Evolutionary conservation across 2,113 vertebrate genomes (phyloP), one percentile per base, ranked within the genome.

Genomic region (Sinocyclocheilus rhinocerous): DNA sequence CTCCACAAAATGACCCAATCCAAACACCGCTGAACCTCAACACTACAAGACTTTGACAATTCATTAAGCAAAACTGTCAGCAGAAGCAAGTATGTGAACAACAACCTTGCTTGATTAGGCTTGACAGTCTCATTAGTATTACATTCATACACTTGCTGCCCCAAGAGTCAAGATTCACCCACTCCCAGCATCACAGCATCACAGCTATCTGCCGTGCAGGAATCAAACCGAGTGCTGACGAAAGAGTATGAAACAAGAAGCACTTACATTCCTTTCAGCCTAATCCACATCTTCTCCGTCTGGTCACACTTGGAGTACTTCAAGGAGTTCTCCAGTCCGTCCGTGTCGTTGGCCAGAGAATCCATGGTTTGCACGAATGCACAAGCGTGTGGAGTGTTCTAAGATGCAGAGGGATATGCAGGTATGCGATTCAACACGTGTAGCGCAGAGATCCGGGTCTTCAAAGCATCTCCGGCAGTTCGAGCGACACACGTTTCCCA

Each of bases 181-280:
- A 81, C 59, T 81, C n/a, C 55, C 20, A 63, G 78, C 87, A 89
- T 90, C n/a, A 4, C 81, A 87, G 89, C 57, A 52, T 42, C 72
- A 15, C 50, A 20, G 26, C 52, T 16, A 16, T 20, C 52, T 20
- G 52, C 52, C 1, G 52, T 18, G 52, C 52, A 20, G 52, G 52
- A 55, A 7, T 55, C 52, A 55, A 55, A 55, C 16, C 52, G 16
- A 55, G 52, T 7, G 24, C 73, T 55, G 39, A 69, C 33, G 22
- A 78, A 4, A 29, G 36, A 50, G 83, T 50, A 81, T 57, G 22
- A 78, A 42, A 26, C 57, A 45, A 29, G 8, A 72, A 52, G 59
- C 63, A 92, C 92, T 92, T 90, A 92, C 92, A 92, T 92, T 89
- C 92, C 92, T 65, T 83, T 91, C 70, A 92, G 87, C 15, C 92